Base-by-base conservation (phyloP, 2,113 vertebrate genomes). In the Tauraco erythrolophus region DNA sequence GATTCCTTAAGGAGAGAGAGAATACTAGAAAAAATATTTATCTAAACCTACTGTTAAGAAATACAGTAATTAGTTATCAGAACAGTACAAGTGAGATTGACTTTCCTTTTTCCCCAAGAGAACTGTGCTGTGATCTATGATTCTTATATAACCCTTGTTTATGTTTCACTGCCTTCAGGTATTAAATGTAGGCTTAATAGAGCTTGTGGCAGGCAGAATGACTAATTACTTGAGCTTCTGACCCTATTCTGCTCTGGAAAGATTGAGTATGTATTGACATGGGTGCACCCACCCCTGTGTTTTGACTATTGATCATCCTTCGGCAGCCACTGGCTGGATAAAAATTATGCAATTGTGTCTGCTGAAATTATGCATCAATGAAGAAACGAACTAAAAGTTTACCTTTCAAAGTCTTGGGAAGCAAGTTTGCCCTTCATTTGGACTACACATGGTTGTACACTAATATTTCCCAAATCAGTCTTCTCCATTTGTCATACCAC, bases 101-200 rank as follows among this genome's bases (percentile, higher is more conserved):
- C 74, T 94, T 90, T 70, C 31, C 24, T 56, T 83, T 84, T 64
- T 61, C 11, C 85, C 28, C 54, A 37, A 66, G 33, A 82, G 33
- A 89, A 35, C 39, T 27, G 13, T 57, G 14, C 33, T 35, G 22
- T 79, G 30, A 90, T 64, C 48, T 33, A 39, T n/a, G 21, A 71
- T 83, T 64, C 50, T 86, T 81, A 4, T 84, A 80, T 84, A 81
- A 81, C 27, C 33, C 25, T 28, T 64, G 35, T 80, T 97, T 93
- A 75, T 2, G 8, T 88, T 74, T 65, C 79, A 92, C 41, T 88
- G 66, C 58, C 64, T 97, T 48, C 13, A 28, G 37, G 39, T 69
- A 88, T 89, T 92, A 94, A 74, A 85, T 77, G 56, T n/a, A 82
- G 39, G 24, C 31, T 97, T 94, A 92, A 88, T 50, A 94, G 84